Base-by-base conservation (phyloP, 2,888 invertebrate genomes). In the Leptogaster cylindrica region DNA sequence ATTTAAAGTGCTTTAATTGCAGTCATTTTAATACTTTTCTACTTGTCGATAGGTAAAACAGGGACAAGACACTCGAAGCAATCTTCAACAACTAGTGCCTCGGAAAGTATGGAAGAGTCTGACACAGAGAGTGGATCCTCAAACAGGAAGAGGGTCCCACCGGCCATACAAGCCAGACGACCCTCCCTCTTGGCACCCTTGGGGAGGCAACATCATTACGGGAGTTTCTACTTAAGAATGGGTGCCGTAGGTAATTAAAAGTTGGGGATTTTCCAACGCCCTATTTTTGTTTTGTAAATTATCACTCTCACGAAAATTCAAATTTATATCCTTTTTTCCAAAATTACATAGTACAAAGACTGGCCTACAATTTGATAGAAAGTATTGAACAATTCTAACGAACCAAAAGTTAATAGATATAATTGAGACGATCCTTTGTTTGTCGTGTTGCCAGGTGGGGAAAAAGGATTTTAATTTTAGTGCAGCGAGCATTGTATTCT, bases 161-260 rank as follows among this genome's bases (percentile, higher is more conserved):
- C 71, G 74, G 83, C 73, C 75, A 27, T 48, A 78, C 84, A 72
- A 68, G 77, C 81, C 79, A 83, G 81, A 74, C 83, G 71, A 74
- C 87, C 77, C 80, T 87, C 55, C 39, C 68, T 81, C 48, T 71
- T 83, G 71, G 81, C 85, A 2, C 76, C 79, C 10, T 79, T 85
- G 46, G 86, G 87, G 1, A 83, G 84, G 66, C 84, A 85, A 70
- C 90, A 92, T 74, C 93, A 94, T 79, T 94, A 93, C 75, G 95
- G 95, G 58, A 94, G 94, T 80, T 95, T 95, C 81, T 95, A 95
- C 81, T 83, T 95, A 69, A 85, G 95, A 73, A 92, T 95, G 91
- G 95, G 95, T 16, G 95, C 95, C 70, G 94, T 95, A 72, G 91
- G 92, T 92, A 79, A 84, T 85, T 80, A 64, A 64, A 72, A 66